Evolutionary conservation across 2,888 invertebrate genomes (phyloP).

Genomic region (Maniola hyperantus): DNA sequence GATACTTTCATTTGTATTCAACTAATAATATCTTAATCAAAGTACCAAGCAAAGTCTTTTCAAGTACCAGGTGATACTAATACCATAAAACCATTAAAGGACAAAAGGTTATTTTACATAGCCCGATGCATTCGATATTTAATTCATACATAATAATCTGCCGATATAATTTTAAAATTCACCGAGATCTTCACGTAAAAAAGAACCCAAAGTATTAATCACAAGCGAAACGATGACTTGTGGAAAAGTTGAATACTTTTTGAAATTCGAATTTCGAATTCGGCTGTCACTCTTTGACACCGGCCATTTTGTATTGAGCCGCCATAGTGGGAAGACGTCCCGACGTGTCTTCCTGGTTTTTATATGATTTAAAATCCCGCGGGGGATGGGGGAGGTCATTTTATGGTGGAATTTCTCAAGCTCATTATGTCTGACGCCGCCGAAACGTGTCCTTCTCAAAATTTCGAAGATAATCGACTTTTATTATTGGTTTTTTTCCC

Average conservation of each 20-base stretch:
- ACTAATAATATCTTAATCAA: constrained; percentile 23
- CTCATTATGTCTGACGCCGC: constrained; percentile 57
- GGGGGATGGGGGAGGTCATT: constrained; percentile 38
- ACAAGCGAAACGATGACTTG: constrained; percentile 69
- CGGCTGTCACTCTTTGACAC: constrained; percentile 58
- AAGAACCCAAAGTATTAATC: constrained; percentile 68
- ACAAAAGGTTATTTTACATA: constrained; percentile 33
- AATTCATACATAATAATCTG: constrained; percentile 29
- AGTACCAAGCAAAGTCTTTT: constrained; percentile 12
- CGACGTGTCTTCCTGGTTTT: background rate
- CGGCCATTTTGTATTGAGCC: constrained; percentile 50
- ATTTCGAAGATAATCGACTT: constrained; percentile 49
- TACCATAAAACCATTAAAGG: constrained; percentile 27
- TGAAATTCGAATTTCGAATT: constrained; percentile 58
- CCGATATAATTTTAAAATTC: constrained; percentile 37
- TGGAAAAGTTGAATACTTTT: constrained; percentile 62
- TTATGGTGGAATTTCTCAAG: constrained; percentile 45
- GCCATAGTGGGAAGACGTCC: constrained; percentile 5
- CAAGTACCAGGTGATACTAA: constrained; percentile 27
- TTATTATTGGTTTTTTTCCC: constrained; percentile 41
- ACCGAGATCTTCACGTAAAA: constrained; percentile 40
- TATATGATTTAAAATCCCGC: background rate
- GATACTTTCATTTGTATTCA: background rate
- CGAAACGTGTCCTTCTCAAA: constrained; percentile 66
- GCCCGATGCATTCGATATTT: constrained; percentile 20